These are phyloP conservation scores for Gambusia affinis DNA, from an alignment of 2,113 vertebrate genomes.

Conservation along the genomic window DNA sequence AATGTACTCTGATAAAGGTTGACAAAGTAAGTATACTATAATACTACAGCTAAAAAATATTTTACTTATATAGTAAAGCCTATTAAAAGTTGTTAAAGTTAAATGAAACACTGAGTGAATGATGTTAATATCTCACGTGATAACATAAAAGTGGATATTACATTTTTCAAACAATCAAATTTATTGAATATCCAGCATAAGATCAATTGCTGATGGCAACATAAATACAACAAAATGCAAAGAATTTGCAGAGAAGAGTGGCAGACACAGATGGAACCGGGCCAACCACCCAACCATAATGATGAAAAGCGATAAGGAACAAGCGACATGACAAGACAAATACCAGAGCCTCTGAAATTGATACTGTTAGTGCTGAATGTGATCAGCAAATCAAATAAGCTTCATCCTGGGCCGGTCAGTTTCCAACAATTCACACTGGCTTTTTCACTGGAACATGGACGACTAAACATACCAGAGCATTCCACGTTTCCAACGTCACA, in stretches of 20 bases:
- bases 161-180: constrained; percentile 21
- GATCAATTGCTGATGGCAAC: constrained; percentile 23
- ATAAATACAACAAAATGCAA: constrained; percentile 34
- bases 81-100: not conserved
- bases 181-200: constrained; percentile 1
- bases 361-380: not conserved
- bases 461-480: not conserved
- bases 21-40: too few species aligned
- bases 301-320: constrained; percentile 45
- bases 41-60: too few species aligned
- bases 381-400: constrained; percentile 4
- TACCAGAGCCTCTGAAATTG: constrained; percentile 49
- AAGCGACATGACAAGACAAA: constrained; percentile 43
- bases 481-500: not conserved
- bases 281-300: constrained; percentile 20
- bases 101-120: not conserved
- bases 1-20: not conserved
- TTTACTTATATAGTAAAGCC: too few species aligned
- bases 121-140: not conserved
- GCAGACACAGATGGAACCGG: constrained; percentile 11
- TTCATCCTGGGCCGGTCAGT: not conserved
- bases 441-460: not conserved
- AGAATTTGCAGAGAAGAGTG: constrained; percentile 31
- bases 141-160: not conserved
- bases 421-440: not conserved